phyloP scores from a whole-genome alignment of 2,888 invertebrate genomes.

The Lasioglossum marginatum region DNA sequence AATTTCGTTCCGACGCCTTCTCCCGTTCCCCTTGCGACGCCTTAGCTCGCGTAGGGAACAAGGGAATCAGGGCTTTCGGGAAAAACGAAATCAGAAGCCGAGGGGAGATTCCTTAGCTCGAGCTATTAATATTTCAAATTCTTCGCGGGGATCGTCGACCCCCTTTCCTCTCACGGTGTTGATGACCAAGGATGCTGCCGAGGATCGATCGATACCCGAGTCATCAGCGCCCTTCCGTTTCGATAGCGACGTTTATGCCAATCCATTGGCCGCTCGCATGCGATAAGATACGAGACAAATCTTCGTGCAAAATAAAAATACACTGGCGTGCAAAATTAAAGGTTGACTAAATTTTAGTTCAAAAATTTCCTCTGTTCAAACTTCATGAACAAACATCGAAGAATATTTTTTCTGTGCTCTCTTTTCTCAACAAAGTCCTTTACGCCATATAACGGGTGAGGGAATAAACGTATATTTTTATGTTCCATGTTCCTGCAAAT shows the following conservation, averaged over 20 bases:
- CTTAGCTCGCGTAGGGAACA: background rate
- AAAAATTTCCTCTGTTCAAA: too few species aligned
- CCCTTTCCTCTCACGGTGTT: background rate
- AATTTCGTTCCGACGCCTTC: constrained; percentile 23
- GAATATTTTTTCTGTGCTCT: too few species aligned
- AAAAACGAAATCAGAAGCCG: constrained; percentile 12
- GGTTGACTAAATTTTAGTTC: too few species aligned
- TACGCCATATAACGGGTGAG: too few species aligned
- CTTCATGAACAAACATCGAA: too few species aligned
- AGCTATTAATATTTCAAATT: constrained; percentile 23
- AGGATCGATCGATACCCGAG: constrained; percentile 8
- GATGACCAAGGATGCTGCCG: background rate
- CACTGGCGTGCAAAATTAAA: too few species aligned
- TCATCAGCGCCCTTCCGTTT: background rate
- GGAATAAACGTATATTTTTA: too few species aligned
- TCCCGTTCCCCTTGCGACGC: background rate
- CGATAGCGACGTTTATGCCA: background rate
- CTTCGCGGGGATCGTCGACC: background rate
- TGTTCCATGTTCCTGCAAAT: too few species aligned
- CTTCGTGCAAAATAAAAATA: too few species aligned
- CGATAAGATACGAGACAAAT: too few species aligned
- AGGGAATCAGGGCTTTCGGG: constrained; percentile 2
- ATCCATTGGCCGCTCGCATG: background rate
- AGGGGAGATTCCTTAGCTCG: constrained; percentile 14
- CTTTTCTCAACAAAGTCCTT: too few species aligned